Percentiles rank a stretch among this genome's conserved stretches.
Conservation (phyloP, 2,797 vertebrate genomes). For the Pipistrellus pygmaeus region DNA sequence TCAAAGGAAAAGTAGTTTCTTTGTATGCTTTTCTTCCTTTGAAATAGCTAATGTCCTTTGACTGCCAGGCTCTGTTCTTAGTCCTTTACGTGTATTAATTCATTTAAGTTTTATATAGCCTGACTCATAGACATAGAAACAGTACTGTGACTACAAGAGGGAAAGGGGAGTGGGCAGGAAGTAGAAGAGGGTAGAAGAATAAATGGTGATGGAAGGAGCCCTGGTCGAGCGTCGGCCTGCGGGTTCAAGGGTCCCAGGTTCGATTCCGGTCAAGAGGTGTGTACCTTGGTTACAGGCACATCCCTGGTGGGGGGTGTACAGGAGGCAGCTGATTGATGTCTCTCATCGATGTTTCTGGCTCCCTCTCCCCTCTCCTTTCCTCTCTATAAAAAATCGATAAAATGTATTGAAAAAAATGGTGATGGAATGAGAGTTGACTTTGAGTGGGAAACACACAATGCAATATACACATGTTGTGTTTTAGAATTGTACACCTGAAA, state of each 20-base stretch:
- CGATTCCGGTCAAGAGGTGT: no score
- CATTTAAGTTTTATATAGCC: background rate
- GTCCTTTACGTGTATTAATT: constrained; percentile 32
- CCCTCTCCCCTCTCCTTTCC: no score
- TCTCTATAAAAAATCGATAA: no score
- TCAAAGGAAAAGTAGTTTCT: background rate
- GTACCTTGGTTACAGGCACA: no score
- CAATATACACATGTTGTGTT: background rate
- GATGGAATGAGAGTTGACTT: background rate
- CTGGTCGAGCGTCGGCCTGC: no score
- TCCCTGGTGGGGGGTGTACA: no score
- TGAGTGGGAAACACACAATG: background rate
- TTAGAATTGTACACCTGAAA: background rate
- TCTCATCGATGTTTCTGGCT: no score
- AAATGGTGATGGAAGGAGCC: background rate
- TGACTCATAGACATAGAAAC: background rate
- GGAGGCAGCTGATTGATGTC: no score
- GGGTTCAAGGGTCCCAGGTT: no score
- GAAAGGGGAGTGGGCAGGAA: background rate
- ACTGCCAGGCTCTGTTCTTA: background rate
- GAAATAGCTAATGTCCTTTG: constrained; percentile 2
- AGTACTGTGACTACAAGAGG: background rate
- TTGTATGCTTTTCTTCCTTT: constrained; percentile 32
- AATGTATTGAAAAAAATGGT: background rate
- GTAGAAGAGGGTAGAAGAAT: background rate